Evolutionary conservation across 1,140 invertebrate species (phyloP).

Genomic region (Halictus rubicundus): DNA sequence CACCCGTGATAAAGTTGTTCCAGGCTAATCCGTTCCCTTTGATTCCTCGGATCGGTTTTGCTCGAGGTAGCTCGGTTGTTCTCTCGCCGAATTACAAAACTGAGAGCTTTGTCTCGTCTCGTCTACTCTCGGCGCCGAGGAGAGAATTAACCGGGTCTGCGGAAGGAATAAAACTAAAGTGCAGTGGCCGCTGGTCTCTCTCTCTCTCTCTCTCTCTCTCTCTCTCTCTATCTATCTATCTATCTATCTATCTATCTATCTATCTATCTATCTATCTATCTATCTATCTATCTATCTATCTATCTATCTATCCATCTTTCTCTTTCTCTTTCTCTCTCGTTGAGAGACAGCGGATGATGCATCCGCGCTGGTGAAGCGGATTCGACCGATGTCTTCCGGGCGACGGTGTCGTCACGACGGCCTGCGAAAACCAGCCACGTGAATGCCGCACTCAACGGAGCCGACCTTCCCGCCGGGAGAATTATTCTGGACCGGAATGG

Average conservation of each 20-base stretch:
- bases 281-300: too few species aligned
- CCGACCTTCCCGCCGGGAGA: slow-evolving; percentile 32
- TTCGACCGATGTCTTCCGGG: slow-evolving; percentile 33
- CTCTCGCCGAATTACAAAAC: neutral
- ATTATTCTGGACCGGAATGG: slow-evolving; percentile 48
- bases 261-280: too few species aligned
- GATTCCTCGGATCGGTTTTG: neutral
- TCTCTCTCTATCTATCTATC: too few species aligned
- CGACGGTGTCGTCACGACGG: slow-evolving; percentile 29
- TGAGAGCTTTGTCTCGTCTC: neutral
- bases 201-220: too few species aligned
- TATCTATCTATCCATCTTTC: too few species aligned
- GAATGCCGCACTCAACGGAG: slow-evolving; percentile 37
- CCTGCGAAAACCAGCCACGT: slow-evolving; percentile 33
- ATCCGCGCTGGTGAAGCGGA: slow-evolving; percentile 23
- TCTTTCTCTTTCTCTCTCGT: too few species aligned
- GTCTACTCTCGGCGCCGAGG: neutral
- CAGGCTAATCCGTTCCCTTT: too few species aligned
- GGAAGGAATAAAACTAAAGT: neutral
- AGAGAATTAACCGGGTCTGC: neutral
- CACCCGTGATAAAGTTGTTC: too few species aligned
- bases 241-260: too few species aligned
- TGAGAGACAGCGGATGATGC: slow-evolving; percentile 16
- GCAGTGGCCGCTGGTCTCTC: neutral
- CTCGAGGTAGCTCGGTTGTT: neutral